Evolutionary conservation across 2,888 invertebrate species (phyloP), one percentile per base, ranked within the genome.

Genomic region (Pseudanteris insignis): DNA sequence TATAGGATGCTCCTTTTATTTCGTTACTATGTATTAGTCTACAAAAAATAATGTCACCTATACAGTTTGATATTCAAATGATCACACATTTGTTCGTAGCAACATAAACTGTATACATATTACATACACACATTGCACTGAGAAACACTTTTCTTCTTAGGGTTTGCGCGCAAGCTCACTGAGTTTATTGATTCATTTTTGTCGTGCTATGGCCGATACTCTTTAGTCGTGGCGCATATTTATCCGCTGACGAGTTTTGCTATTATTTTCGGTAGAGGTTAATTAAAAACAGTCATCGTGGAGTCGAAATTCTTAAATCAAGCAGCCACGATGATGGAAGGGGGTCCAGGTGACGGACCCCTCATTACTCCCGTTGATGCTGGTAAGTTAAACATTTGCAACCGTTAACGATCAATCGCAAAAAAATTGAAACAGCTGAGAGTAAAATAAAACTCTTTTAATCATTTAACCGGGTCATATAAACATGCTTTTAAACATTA

Each of bases 331-430:
- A 78, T 78, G 76, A 75, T 74, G 70, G 73, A 70, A 53, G 73
- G 74, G 68, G 70, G 70, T 62, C 68, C 72, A 48, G 78, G 75
- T 63, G 79, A 78, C 68, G 79, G 78, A 55, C 78, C 79, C 51
- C 70, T 79, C 54, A 77, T 78, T 62, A 72, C 71, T 51, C 79
- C 77, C 55, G 74, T 79, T 59, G 76, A 77, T 57, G 65, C 77
- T 51, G 77, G 79, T 79, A 66, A 78, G 79, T 74, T 34, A 6
- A 24, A n/a, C n/a, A n/a, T n/a, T n/a, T n/a, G n/a, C n/a, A n/a
- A n/a, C n/a, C n/a, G n/a, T n/a, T n/a, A n/a, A n/a, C n/a, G n/a
- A n/a, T n/a, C n/a, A n/a, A n/a, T n/a, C n/a, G n/a, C n/a, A n/a
- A n/a, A n/a, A n/a, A n/a, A n/a, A n/a, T n/a, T n/a, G n/a, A n/a